Percentiles rank a stretch among this genome's conserved stretches.
Conservation (phyloP, 2,888 invertebrate species). For the Stenchaetothrips biformis region DNA sequence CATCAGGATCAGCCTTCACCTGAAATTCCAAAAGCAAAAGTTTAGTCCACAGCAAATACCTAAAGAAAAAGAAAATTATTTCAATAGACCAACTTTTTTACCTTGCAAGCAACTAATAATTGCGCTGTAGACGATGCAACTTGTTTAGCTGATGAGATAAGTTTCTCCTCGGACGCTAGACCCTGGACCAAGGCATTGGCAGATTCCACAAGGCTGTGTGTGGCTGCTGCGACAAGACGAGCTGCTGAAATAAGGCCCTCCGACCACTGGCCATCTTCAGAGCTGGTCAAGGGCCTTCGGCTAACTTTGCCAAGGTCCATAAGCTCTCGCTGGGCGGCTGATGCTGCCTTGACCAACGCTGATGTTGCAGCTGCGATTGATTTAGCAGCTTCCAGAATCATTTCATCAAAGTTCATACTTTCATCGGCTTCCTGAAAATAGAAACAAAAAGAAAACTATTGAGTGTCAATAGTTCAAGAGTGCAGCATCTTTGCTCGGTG, state of each 20-base stretch:
- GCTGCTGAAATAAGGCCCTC: slow-evolving; percentile 95
- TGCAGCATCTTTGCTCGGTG: no score
- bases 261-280: slow-evolving; percentile 97
- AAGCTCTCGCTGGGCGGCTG: slow-evolving; percentile 92
- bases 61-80: not conserved
- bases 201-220: slow-evolving; percentile 94
- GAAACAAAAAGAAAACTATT: slow-evolving; percentile 24
- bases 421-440: slow-evolving; percentile 76
- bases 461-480: not conserved
- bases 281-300: slow-evolving; percentile 72
- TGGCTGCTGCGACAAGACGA: slow-evolving; percentile 91
- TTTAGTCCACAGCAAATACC: no score
- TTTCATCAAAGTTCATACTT: slow-evolving; percentile 95
- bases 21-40: not conserved
- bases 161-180: slow-evolving; percentile 86
- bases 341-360: slow-evolving; percentile 92
- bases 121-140: slow-evolving; percentile 98
- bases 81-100: not conserved
- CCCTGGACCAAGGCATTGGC: slow-evolving; percentile 95
- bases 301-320: slow-evolving; percentile 84
- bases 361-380: slow-evolving; percentile 96
- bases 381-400: slow-evolving; percentile 97
- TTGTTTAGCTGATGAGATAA: slow-evolving; percentile 93
- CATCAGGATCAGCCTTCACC: slow-evolving; percentile 92
- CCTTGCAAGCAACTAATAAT: slow-evolving; percentile 92